Base-by-base conservation (phyloP, 64 coral and sea anemone species). In the Actinia tenebrosa region DNA sequence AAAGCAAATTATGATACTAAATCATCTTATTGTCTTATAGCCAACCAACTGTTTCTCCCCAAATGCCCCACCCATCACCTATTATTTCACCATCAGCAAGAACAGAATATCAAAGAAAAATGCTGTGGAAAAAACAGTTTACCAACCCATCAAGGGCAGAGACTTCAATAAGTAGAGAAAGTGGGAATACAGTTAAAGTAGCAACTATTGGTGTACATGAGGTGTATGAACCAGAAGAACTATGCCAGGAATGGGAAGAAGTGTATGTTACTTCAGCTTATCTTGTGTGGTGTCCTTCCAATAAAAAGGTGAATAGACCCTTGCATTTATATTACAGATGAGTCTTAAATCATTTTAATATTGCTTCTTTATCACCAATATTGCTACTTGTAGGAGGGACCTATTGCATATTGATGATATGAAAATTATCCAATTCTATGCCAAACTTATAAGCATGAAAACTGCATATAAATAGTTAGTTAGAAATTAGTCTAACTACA, bases 241-340 rank as follows among this genome's bases (percentile, higher is more conserved):
- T 99, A 4, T 84, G 85, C 46, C 90, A 91, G 45, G 91, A 95
- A 8, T 99, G 97, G 97, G 88, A 84, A 45, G 97, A 99, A 20
- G 88, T 93, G 44, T 99, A 92, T 64, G 92, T 95, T 63, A 91
- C 93, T 20, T 95, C 93, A 7, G 93, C 97, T 62, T 99, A 99
- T 79, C 97, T 99, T 83, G 83, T 99, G 64, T 99, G 97, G 97
- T 99, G 97, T 79, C 97, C 93, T 80, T 91, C 90, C 0, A 86
- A 82, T 52, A 99, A 89, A 85, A 89, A 56, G 89, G 82, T 89
- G 91, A 50, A 72, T 44, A 95, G 30, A 58, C 42, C 19, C 16
- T 20, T 0, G 4, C 20, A 66, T 66, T 66, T 19, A 22, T 19
- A 22, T 22, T 66, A 13, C 62, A 64, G n/a, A 8, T 10, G 37